Conservation (phyloP, 30 jellyfish, hydroid and myxozoan species). For the Aurelia sp. region DNA sequence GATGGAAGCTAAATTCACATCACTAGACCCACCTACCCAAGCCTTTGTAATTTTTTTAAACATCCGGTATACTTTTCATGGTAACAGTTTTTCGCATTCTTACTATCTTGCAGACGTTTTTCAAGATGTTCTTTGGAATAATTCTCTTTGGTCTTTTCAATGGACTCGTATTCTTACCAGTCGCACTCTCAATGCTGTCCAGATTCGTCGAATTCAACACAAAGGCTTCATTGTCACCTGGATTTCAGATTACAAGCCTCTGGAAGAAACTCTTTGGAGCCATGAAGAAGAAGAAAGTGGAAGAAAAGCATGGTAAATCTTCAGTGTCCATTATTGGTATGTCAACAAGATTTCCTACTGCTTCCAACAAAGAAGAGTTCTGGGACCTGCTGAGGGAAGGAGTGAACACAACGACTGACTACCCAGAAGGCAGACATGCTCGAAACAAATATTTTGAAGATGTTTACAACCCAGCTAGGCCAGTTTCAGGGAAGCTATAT, state of each 20-base stretch:
- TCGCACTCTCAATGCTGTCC: slow-evolving; percentile 43
- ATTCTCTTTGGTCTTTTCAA: slow-evolving; percentile 67
- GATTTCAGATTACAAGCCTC: too few species aligned
- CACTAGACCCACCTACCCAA: too few species aligned
- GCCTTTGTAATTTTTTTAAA: too few species aligned
- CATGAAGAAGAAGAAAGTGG: not conserved
- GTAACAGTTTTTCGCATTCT: not conserved
- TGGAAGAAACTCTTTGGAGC: not conserved
- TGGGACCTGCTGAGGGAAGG: slow-evolving; percentile 38
- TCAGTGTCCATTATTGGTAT: slow-evolving; percentile 54
- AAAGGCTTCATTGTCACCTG: not conserved
- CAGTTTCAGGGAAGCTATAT: slow-evolving; percentile 56
- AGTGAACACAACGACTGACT: slow-evolving; percentile 44
- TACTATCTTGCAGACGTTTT: slow-evolving; percentile 41
- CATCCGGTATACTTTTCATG: not conserved
- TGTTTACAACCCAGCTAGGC: slow-evolving; percentile 62
- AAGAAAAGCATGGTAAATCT: not conserved
- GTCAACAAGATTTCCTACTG: slow-evolving; percentile 70
- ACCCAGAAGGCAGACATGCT: slow-evolving; percentile 65
- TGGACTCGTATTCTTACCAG: slow-evolving; percentile 71
- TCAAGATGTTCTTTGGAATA: slow-evolving; percentile 83
- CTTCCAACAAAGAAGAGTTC: slow-evolving; percentile 48
- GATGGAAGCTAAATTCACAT: too few species aligned
- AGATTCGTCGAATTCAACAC: slow-evolving; percentile 1
- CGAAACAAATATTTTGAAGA: slow-evolving; percentile 48